phyloP scores from a whole-genome alignment of 2,888 invertebrate genomes.

The Rutpela maculata region DNA sequence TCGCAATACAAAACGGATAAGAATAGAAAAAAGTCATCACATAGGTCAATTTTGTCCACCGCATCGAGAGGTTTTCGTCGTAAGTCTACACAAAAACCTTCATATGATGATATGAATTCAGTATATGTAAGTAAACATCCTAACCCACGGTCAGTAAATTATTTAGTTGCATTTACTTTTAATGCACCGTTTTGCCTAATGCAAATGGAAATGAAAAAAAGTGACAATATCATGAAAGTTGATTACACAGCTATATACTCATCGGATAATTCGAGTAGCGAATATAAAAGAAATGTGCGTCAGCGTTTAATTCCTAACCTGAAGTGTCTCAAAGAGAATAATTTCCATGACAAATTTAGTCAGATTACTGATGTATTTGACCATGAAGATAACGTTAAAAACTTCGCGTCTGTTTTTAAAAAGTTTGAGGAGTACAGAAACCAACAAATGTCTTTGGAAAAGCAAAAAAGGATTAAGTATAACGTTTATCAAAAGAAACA shows the following conservation, averaged over 20 bases:
- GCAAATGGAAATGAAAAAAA: neutral
- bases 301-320: neutral
- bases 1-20: no score
- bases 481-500: neutral
- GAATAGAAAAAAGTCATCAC: no score
- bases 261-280: neutral
- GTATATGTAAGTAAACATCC: neutral
- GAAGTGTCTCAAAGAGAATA: neutral
- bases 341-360: constrained; percentile 9
- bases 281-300: neutral
- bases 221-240: neutral
- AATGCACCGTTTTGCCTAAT: neutral
- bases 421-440: constrained; percentile 40
- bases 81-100: neutral
- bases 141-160: constrained; percentile 23
- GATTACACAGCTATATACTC: neutral
- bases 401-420: constrained; percentile 35
- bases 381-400: neutral
- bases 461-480: constrained; percentile 9
- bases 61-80: neutral
- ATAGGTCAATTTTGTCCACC: no score
- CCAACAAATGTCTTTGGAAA: constrained; percentile 32
- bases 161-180: constrained; percentile 16
- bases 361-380: neutral
- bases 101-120: constrained; percentile 19